Conservation (phyloP, 2,888 invertebrate species). For the Panopea generosa region DNA sequence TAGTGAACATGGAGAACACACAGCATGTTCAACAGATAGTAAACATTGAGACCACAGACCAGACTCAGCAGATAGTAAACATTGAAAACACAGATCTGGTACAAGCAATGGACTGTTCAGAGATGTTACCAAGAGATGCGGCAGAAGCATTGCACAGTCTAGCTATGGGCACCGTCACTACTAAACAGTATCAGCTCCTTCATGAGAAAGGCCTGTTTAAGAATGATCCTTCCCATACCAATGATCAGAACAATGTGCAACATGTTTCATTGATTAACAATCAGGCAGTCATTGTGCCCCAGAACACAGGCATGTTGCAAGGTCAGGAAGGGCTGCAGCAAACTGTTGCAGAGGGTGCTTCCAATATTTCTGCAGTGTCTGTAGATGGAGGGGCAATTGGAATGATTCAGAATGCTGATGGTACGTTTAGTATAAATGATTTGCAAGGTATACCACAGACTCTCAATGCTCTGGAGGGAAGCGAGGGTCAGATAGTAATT, state of each 20-base stretch:
- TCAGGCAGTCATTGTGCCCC: conserved; percentile 23
- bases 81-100: no score
- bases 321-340: conserved; percentile 7
- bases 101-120: no score
- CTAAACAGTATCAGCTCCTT: conserved; percentile 33
- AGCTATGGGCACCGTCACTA: conserved; percentile 51
- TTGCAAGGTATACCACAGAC: conserved; percentile 53
- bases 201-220: conserved; percentile 42
- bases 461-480: conserved; percentile 60
- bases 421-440: conserved; percentile 57
- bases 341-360: neutral
- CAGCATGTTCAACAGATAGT: conserved; percentile 18
- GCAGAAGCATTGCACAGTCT: conserved; percentile 75
- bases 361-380: conserved; percentile 6
- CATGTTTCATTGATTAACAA: neutral
- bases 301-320: conserved; percentile 29
- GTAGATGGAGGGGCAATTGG: conserved; percentile 11
- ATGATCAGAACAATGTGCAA: neutral
- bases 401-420: conserved; percentile 42
- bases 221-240: neutral
- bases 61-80: no score
- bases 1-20: no score
- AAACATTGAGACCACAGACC: no score
- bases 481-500: conserved; percentile 76
- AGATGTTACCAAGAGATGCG: conserved; percentile 67